Conservation (phyloP, 2,888 invertebrate species). For the Agriotes lineatus region DNA sequence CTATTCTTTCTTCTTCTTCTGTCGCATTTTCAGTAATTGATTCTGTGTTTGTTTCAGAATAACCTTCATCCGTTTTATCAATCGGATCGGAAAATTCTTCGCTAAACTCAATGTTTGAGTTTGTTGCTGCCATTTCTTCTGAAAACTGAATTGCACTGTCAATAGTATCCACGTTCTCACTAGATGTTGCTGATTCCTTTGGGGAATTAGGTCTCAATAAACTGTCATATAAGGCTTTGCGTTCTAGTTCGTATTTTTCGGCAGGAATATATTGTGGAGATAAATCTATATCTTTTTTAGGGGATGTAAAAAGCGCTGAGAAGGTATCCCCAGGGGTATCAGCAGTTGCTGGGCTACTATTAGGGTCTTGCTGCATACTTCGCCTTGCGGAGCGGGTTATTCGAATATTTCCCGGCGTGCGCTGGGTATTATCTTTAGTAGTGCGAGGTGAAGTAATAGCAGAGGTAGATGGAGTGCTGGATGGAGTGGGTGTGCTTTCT, state of each 20-base stretch:
- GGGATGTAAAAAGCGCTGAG: conserved; percentile 61
- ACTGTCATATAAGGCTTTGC: conserved; percentile 65
- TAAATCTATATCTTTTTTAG: conserved; percentile 60
- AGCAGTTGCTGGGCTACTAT: conserved; percentile 63
- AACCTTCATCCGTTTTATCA: neutral
- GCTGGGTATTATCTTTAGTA: conserved; percentile 54
- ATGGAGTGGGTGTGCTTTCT: conserved; percentile 68
- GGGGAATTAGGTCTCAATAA: conserved; percentile 57
- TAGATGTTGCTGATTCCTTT: conserved; percentile 45
- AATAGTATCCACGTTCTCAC: conserved; percentile 37
- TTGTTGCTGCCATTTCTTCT: neutral
- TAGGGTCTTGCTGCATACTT: conserved; percentile 65
- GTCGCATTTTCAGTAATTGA: neutral
- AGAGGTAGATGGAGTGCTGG: conserved; percentile 70
- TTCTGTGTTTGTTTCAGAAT: neutral
- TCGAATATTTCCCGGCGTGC: conserved; percentile 57
- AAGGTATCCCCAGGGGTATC: conserved; percentile 57
- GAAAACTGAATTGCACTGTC: conserved; percentile 16
- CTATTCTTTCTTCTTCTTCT: conserved; percentile 23
- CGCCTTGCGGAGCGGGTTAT: conserved; percentile 64
- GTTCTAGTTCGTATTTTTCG: conserved; percentile 66
- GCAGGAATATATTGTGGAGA: conserved; percentile 66
- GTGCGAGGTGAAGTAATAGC: conserved; percentile 65
- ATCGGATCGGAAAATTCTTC: neutral
- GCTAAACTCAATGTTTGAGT: neutral